A percentile compares a stretch with the other conserved stretches of the same genome.
These are phyloP conservation scores for Macropis europaea DNA, from an alignment of 2,888 invertebrate genomes.

Conservation along the genomic window DNA sequence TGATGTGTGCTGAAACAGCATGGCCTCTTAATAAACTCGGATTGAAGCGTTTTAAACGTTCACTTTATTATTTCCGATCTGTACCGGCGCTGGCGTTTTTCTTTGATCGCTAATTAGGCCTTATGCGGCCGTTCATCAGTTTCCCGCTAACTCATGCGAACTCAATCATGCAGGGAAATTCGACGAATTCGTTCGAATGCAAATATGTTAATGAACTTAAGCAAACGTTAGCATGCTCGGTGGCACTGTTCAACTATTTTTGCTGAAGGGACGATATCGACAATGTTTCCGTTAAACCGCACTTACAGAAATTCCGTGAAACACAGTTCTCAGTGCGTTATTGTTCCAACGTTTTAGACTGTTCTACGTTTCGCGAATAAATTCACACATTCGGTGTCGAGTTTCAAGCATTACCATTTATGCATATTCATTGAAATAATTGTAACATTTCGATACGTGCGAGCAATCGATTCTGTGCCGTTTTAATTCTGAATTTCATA, in stretches of 20 bases:
- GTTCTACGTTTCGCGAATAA: neutral
- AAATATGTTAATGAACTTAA: neutral
- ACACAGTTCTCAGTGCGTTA: too few relatives aligned
- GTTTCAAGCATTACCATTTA: neutral
- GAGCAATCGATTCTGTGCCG: too few relatives aligned
- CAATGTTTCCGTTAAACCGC: too few relatives aligned
- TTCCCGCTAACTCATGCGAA: neutral
- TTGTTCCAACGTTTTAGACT: neutral
- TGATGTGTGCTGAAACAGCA: constrained; percentile 86
- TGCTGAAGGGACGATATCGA: too few relatives aligned
- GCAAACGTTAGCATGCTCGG: too few relatives aligned
- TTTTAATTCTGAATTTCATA: too few relatives aligned
- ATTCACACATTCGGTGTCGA: neutral
- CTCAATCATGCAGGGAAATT: neutral
- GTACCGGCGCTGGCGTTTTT: neutral
- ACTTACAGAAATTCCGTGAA: too few relatives aligned
- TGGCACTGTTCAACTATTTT: too few relatives aligned
- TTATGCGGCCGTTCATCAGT: neutral
- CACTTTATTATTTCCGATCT: constrained; percentile 20
- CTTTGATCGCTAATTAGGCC: neutral
- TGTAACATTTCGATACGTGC: too few relatives aligned
- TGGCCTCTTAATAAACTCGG: constrained; percentile 38
- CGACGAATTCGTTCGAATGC: neutral
- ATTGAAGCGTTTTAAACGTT: constrained; percentile 9
- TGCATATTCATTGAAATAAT: neutral